Evolutionary conservation across 23 tunicate genomes (phyloP).

Genomic region (Pegea sp.): DNA sequence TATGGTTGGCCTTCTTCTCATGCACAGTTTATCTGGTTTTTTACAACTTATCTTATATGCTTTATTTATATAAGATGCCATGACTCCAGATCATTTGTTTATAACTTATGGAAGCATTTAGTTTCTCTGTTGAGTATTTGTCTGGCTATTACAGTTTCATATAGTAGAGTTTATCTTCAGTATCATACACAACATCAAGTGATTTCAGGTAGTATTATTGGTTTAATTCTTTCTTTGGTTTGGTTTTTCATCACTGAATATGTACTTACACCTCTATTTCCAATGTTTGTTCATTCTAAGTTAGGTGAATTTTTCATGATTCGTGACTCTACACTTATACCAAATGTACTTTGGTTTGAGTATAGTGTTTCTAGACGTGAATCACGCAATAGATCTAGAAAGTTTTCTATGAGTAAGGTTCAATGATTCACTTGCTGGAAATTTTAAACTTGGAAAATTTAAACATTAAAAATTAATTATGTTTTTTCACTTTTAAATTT

Average conservation of each 20-base stretch:
- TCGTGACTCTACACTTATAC: constrained; percentile 51
- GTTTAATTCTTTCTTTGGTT: constrained; percentile 3
- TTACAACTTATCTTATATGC: constrained; percentile 14
- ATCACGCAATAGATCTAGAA: constrained; percentile 9
- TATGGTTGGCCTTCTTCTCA: constrained; percentile 85
- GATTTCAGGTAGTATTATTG: constrained; percentile 26
- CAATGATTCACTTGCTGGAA: not conserved
- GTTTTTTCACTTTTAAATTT: too few species aligned
- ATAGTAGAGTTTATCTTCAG: constrained; percentile 35
- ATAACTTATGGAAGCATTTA: constrained; percentile 26
- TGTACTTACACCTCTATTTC: constrained; percentile 28
- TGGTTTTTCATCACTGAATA: constrained; percentile 27
- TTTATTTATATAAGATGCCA: constrained; percentile 33
- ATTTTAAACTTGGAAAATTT: too few species aligned
- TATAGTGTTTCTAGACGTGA: constrained; percentile 46
- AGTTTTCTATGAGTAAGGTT: not conserved
- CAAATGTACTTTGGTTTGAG: constrained; percentile 64
- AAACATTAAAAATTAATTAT: too few species aligned
- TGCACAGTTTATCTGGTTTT: constrained; percentile 60
- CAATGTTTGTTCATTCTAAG: constrained; percentile 13
- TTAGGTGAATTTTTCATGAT: constrained; percentile 30
- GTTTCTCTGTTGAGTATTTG: constrained; percentile 12
- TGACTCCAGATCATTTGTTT: not conserved
- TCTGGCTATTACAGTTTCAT: constrained; percentile 21
- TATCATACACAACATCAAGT: constrained; percentile 47